Percentiles rank a stretch among this genome's conserved stretches.
Conservation (phyloP, 1,140 invertebrate genomes). For the Drosophila lacteicornis region DNA sequence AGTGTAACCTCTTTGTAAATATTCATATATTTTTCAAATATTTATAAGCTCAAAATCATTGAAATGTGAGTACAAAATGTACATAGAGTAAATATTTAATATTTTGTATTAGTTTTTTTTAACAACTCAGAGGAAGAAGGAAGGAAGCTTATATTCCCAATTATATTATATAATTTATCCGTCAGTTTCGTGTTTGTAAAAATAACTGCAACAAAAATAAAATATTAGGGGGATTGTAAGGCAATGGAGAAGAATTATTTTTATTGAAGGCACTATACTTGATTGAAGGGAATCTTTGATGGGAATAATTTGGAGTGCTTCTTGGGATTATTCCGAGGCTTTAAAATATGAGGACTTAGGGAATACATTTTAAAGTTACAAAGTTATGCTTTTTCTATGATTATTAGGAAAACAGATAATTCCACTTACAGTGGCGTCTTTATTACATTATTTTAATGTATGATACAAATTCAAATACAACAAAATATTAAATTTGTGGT, state of each 20-base stretch:
- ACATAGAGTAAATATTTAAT: neutral
- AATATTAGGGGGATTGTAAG: neutral
- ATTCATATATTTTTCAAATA: constrained; percentile 20
- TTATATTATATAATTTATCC: too few species aligned
- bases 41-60: constrained; percentile 2
- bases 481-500: neutral
- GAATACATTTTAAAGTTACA: neutral
- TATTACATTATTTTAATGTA: neutral
- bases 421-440: neutral
- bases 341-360: neutral
- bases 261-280: neutral
- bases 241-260: neutral
- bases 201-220: neutral
- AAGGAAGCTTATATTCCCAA: too few species aligned
- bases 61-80: neutral
- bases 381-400: too few species aligned
- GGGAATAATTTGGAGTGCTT: too few species aligned
- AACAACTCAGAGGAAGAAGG: neutral
- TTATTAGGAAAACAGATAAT: neutral
- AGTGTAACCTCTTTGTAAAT: constrained; percentile 36
- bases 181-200: too few species aligned
- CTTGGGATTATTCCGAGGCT: neutral
- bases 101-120: neutral
- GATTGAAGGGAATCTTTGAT: too few species aligned
- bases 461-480: too few species aligned